Base-by-base conservation (phyloP, 53 echinoderm and acorn worm genomes). In the Hippasteria phrygiana region DNA sequence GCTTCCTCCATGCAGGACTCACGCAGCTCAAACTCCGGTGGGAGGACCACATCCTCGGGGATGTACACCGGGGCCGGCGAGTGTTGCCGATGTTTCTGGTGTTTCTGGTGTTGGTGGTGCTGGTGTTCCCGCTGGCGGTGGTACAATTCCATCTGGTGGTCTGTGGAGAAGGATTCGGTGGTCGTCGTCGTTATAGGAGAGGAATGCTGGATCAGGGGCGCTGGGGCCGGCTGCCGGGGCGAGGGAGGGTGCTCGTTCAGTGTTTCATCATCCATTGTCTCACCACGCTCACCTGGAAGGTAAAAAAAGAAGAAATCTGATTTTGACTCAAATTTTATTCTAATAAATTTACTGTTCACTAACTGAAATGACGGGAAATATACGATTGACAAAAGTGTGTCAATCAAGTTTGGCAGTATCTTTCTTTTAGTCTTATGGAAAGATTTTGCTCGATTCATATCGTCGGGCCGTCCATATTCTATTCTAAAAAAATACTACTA, bases 11-110 rank as follows among this genome's bases (percentile, higher is more conserved):
- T 87, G 47, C 90, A 82, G 22, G 94, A 94, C 59, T 96, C 94
- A 5, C 93, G 93, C 45, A 96, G 93, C 80, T 94, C 94, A 91
- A 96, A 96, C 90, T 94, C 94, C 74, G 89, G 93, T 2, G 96
- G 96, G 18, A 96, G 90, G 53, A 83, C 84, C 13, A 96, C 93
- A 43, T 96, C 94, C 69, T 96, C 96, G 17, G 96, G 93, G 55
- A 94, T 94, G 90, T 93, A 92, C 16, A 88, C 92, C 17, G 82
- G 83, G 14, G 88, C 47, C 31, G 62, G 88, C 36, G 63, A 63
- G 20, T 80, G 81, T 43, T 63, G 64, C 64, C 43, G 65, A 5
- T 6, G 67, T 22, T 67, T 29, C 20, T 18, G 39, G 14, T 72
- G 72, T 34, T 35, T 28, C 48, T 76, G 31, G 24, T 75, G 74